These are phyloP conservation scores for Limnodromus scolopaceus DNA, from an alignment of 2,797 vertebrate species.

Conservation along the genomic window DNA sequence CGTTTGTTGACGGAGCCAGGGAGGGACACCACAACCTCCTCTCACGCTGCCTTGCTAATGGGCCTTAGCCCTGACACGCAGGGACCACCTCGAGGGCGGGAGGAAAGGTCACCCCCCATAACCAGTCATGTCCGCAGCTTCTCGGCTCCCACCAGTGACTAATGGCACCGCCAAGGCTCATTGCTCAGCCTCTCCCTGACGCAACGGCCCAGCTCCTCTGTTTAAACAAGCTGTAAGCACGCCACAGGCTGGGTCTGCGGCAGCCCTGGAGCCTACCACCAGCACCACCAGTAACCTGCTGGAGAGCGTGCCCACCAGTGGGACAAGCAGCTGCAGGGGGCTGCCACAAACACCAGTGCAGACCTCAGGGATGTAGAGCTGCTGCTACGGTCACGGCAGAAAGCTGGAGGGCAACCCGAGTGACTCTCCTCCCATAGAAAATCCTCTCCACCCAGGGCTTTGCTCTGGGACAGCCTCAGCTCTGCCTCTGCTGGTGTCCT, in stretches of 20 bases:
- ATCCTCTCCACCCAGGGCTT: not conserved
- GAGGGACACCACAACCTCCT: not conserved
- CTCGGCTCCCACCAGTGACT: not conserved
- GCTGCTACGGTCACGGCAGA: not conserved
- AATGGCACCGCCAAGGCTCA: not conserved
- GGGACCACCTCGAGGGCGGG: not conserved
- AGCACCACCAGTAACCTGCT: not conserved
- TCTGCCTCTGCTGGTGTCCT: not conserved
- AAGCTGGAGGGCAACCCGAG: not conserved
- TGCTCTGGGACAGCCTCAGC: not conserved
- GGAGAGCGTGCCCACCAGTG: accelerated
- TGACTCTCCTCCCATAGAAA: not conserved
- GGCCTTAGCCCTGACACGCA: not conserved
- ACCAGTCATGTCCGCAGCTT: not conserved
- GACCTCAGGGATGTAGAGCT: not conserved
- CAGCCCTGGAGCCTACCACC: not conserved
- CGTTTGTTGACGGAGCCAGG: not conserved
- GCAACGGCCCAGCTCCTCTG: not conserved
- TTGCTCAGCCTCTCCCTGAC: not conserved
- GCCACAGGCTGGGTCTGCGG: not conserved
- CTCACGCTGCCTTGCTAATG: not conserved
- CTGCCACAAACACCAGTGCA: accelerated
- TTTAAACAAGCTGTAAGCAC: not conserved
- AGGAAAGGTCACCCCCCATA: not conserved
- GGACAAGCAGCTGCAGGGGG: not conserved